A percentile compares a stretch with the other conserved stretches of the same genome.
Conservation (phyloP, 1,140 invertebrate species). For the Mercenaria mercenaria region DNA sequence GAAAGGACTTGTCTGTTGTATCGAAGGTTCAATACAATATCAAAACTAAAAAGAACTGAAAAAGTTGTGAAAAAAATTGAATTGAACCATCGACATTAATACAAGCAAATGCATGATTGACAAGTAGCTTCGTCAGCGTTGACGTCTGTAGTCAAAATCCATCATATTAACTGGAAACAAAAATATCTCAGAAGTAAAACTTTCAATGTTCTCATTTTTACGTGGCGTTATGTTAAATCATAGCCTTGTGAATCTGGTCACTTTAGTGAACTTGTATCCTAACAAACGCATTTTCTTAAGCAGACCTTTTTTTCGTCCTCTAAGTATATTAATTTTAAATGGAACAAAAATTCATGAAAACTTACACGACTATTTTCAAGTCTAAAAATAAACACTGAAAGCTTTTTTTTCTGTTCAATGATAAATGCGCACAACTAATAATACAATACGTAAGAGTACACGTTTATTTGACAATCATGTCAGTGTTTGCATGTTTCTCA, state of each 20-base stretch:
- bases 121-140: neutral
- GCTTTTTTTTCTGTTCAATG: neutral
- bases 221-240: no score
- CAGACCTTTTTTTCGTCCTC: no score
- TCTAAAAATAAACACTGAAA: no score
- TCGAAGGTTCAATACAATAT: neutral
- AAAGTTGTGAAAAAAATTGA: no score
- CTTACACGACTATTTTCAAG: no score
- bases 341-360: no score
- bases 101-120: neutral
- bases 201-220: neutral
- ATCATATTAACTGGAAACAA: slow-evolving; percentile 25
- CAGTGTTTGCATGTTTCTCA: slow-evolving; percentile 9
- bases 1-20: neutral
- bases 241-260: no score
- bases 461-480: neutral
- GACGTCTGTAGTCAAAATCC: neutral
- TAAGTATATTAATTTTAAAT: no score
- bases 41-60: neutral
- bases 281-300: no score
- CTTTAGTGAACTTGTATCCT: no score
- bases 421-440: slow-evolving; percentile 32
- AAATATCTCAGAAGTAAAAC: neutral
- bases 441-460: slow-evolving; percentile 34
- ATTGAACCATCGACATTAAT: neutral